phyloP scores from a whole-genome alignment of 2,888 invertebrate species.

The Heteromyza rotundicornis region DNA sequence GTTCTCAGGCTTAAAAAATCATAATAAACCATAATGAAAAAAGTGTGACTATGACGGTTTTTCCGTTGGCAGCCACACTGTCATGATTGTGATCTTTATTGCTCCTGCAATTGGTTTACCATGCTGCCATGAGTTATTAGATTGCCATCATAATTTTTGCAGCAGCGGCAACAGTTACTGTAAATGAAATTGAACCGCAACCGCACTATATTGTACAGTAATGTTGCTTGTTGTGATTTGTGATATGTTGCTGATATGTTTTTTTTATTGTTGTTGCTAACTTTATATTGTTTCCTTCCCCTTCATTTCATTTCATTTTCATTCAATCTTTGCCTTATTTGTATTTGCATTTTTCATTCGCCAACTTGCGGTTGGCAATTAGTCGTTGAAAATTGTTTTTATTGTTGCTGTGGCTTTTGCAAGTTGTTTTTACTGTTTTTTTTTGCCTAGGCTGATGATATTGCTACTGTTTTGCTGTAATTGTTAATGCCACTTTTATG shows the following conservation, averaged over 20 bases:
- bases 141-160: too few relatives aligned
- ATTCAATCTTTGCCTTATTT: too few relatives aligned
- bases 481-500: not conserved
- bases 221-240: not conserved
- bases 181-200: not conserved
- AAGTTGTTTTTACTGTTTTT: not conserved
- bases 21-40: too few relatives aligned
- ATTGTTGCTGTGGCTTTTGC: too few relatives aligned
- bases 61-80: too few relatives aligned
- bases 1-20: too few relatives aligned
- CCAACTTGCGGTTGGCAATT: not conserved
- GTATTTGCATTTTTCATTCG: not conserved
- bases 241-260: not conserved
- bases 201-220: not conserved
- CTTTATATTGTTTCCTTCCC: too few relatives aligned
- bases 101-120: too few relatives aligned
- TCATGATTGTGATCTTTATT: too few relatives aligned
- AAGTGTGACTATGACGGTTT: too few relatives aligned
- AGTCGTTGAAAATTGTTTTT: not conserved
- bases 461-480: not conserved
- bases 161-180: not conserved
- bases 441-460: not conserved
- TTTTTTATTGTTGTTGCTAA: not conserved
- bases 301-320: too few relatives aligned
- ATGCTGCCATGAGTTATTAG: too few relatives aligned